Conservation (phyloP, 1,140 invertebrate species). For the Macrostomum lignano region DNA sequence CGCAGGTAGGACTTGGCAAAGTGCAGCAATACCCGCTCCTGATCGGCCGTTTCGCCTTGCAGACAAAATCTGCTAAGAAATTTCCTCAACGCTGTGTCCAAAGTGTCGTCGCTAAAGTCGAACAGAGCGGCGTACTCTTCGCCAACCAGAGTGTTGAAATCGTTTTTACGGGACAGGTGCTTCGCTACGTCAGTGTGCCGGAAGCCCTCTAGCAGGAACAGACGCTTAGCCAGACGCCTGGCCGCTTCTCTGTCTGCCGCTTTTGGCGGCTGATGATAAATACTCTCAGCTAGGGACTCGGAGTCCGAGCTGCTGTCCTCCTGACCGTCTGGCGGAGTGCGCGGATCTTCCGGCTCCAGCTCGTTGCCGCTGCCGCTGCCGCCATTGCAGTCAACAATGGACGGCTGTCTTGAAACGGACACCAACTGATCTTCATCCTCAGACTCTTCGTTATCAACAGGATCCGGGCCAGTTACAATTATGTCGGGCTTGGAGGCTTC, state of each 20-base stretch:
- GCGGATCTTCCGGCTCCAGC: too few relatives aligned
- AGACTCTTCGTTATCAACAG: too few relatives aligned
- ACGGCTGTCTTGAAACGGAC: too few relatives aligned
- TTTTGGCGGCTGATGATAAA: conserved; percentile 65
- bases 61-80: conserved; percentile 73
- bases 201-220: conserved; percentile 42
- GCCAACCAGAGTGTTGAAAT: conserved; percentile 69
- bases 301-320: too few relatives aligned
- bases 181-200: conserved; percentile 78
- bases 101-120: conserved; percentile 50
- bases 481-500: too few relatives aligned
- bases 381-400: too few relatives aligned
- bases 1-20: conserved; percentile 78
- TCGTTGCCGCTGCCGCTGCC: too few relatives aligned
- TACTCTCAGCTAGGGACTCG: too few relatives aligned
- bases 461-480: too few relatives aligned
- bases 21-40: conserved; percentile 73
- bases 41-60: conserved; percentile 78
- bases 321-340: too few relatives aligned
- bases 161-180: conserved; percentile 82
- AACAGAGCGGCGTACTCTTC: conserved; percentile 89
- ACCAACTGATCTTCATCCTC: too few relatives aligned
- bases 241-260: conserved; percentile 76
- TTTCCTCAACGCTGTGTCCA: conserved; percentile 66
- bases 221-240: conserved; percentile 56